phyloP scores from a whole-genome alignment of 1,140 invertebrate genomes.

The Tetranychus urticae region DNA sequence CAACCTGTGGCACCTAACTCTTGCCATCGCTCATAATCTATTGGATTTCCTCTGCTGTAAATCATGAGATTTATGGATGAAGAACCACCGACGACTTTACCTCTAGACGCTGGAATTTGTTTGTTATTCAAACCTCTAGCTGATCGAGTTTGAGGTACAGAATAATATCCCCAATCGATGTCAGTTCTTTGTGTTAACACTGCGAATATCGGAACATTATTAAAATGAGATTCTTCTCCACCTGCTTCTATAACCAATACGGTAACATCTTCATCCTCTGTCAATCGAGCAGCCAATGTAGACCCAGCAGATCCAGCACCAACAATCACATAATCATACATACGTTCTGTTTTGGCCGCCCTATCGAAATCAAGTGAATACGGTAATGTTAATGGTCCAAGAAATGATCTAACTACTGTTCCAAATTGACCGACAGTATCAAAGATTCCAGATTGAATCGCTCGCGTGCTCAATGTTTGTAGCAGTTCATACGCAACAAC shows the following conservation, averaged over 20 bases:
- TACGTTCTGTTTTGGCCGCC: neutral
- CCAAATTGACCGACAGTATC: too few species aligned
- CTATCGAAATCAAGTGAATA: neutral
- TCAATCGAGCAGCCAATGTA: conserved; percentile 34
- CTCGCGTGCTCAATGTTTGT: too few species aligned
- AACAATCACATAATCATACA: conserved; percentile 24
- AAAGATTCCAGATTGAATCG: too few species aligned
- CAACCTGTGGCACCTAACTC: conserved; percentile 67
- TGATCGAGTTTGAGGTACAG: neutral
- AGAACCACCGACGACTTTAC: conserved; percentile 48
- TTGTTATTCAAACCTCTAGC: neutral
- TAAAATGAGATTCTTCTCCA: conserved; percentile 15
- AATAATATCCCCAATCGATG: neutral
- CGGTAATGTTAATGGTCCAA: too few species aligned
- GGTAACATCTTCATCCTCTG: conserved; percentile 29
- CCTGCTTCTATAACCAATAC: conserved; percentile 46
- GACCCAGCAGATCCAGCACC: conserved; percentile 47
- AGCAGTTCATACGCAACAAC: too few species aligned
- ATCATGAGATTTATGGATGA: conserved; percentile 87
- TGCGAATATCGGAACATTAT: neutral
- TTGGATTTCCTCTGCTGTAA: conserved; percentile 69
- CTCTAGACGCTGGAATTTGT: conserved; percentile 31
- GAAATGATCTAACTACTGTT: too few species aligned
- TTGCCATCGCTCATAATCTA: conserved; percentile 84
- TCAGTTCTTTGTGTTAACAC: neutral